Conservation (phyloP, 1,140 invertebrate species). For the Papilio glaucus region DNA sequence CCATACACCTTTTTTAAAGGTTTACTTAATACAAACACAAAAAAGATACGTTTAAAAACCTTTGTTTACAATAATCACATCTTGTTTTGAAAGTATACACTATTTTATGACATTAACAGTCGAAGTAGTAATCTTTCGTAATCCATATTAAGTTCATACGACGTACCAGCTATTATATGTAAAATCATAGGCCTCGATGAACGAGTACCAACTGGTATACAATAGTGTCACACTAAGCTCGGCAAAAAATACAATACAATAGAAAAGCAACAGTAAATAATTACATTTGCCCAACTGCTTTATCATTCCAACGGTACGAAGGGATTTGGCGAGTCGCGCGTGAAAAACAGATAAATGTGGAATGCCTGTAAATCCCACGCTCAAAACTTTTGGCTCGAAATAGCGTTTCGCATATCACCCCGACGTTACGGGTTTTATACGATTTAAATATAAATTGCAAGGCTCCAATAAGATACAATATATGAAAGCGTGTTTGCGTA, state of each 20-base stretch:
- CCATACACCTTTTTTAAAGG: too few species aligned
- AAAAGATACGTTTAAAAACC: too few species aligned
- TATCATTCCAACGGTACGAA: conserved; percentile 28
- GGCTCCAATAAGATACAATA: background rate
- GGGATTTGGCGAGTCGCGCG: conserved; percentile 26
- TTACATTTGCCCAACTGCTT: conserved; percentile 6
- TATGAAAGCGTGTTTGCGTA: background rate
- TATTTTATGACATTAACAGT: too few species aligned
- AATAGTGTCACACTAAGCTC: too few species aligned
- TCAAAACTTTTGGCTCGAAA: conserved; percentile 28
- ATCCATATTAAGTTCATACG: too few species aligned
- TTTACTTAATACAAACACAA: too few species aligned
- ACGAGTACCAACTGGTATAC: too few species aligned
- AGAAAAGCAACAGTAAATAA: conserved; percentile 15
- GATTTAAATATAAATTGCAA: conserved; percentile 28
- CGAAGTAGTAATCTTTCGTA: too few species aligned
- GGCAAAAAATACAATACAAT: background rate
- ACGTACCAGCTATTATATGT: too few species aligned
- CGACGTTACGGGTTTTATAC: background rate
- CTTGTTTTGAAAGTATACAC: too few species aligned
- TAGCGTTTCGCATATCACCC: conserved; percentile 24
- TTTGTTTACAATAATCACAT: too few species aligned
- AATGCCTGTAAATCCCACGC: conserved; percentile 32
- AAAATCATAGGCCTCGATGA: too few species aligned
- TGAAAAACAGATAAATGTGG: conserved; percentile 37